Evolutionary conservation across 2,888 invertebrate genomes (phyloP).

Genomic region (Eupithecia tripunctaria): DNA sequence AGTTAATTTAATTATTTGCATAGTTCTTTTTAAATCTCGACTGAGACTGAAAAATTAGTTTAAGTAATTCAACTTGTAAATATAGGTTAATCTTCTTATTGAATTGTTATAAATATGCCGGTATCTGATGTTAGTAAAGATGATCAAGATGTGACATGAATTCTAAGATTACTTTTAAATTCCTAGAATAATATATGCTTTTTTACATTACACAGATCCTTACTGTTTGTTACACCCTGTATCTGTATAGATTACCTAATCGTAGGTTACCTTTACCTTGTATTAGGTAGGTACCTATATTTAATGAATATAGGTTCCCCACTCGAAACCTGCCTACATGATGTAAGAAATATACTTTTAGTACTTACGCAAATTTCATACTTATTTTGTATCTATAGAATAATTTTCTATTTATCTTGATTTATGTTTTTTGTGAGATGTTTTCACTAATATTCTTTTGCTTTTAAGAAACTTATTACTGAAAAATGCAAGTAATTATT

Average conservation of each 20-base stretch:
- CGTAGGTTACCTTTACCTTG: neutral
- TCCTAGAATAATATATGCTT: neutral
- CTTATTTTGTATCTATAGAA: neutral
- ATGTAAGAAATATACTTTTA: neutral
- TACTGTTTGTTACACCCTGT: too few species aligned
- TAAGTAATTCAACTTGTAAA: conserved; percentile 18
- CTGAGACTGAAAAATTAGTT: conserved; percentile 43
- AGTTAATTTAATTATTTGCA: neutral
- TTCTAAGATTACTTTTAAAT: neutral
- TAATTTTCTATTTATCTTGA: neutral
- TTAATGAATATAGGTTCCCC: too few species aligned
- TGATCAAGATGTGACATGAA: neutral
- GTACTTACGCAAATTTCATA: neutral
- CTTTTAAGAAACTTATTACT: neutral
- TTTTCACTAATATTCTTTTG: neutral
- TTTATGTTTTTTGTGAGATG: neutral
- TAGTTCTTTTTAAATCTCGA: conserved; percentile 30
- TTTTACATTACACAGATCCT: neutral
- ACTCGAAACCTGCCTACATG: too few species aligned
- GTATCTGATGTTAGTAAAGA: neutral
- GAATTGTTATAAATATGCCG: neutral
- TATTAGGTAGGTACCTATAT: too few species aligned
- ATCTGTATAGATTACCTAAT: neutral
- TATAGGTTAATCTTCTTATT: neutral
- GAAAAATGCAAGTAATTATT: neutral